Conservation (phyloP, 2,113 vertebrate genomes). For the Thunnus thynnus region DNA sequence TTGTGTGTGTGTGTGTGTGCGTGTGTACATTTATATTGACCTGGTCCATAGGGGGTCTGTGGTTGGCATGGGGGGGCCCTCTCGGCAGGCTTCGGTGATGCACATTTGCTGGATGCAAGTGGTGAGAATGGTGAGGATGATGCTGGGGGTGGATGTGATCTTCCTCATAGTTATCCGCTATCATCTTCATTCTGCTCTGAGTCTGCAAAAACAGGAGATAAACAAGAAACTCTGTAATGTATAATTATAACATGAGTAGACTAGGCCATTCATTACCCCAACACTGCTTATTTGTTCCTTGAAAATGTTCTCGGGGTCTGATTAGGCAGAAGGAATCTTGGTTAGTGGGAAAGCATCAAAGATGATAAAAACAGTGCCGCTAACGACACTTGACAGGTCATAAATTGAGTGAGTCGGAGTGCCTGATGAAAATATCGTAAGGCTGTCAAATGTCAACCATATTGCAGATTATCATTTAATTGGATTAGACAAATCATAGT, state of each 20-base stretch:
- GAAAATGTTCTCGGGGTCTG: constrained; percentile 46
- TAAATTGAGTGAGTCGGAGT: constrained; percentile 66
- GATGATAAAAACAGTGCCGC: constrained; percentile 63
- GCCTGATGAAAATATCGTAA: constrained; percentile 73
- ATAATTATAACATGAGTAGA: constrained; percentile 24
- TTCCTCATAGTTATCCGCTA: constrained; percentile 94
- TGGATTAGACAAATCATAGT: constrained; percentile 64
- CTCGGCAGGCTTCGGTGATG: constrained; percentile 88
- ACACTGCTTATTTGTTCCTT: constrained; percentile 39
- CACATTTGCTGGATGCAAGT: constrained; percentile 69
- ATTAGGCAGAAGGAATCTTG: constrained; percentile 72
- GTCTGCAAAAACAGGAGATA: constrained; percentile 84
- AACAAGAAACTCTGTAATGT: constrained; percentile 13
- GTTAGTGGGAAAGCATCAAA: constrained; percentile 69
- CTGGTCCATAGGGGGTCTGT: constrained; percentile 94
- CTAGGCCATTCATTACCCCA: constrained; percentile 11
- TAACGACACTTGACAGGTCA: constrained; percentile 76
- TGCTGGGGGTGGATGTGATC: constrained; percentile 92
- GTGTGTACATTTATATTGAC: constrained; percentile 76
- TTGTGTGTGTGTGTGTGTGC: background rate
- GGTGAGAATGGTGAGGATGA: constrained; percentile 87
- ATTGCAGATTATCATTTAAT: constrained; percentile 72
- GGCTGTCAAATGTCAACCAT: constrained; percentile 74
- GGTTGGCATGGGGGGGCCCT: constrained; percentile 88
- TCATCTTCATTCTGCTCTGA: constrained; percentile 97